Base-by-base conservation (phyloP, 2,113 vertebrate genomes). In the Nothoprocta pentlandii region DNA sequence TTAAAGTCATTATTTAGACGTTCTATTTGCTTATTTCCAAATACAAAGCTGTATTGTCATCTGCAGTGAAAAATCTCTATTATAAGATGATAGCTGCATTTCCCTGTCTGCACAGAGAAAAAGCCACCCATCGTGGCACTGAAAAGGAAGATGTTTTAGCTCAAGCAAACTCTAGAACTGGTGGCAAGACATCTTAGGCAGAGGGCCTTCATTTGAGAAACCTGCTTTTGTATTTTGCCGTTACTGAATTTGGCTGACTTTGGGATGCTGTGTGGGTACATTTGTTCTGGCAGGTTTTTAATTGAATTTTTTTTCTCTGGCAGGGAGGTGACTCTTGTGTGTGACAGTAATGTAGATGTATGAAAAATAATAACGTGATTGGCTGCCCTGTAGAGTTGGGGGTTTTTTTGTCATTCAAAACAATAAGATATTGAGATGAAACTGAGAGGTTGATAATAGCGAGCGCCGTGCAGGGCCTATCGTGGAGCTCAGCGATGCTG, bases 301-400 rank as follows among this genome's bases (percentile, higher is more conserved):
- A 95, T 76, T 36, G 54, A 94, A 74, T 76, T 80, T 84, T 80
- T 84, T 69, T 58, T 16, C 47, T 73, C 75, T 94, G 94, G 88
- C 94, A 94, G 32, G 76, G 70, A 93, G 79, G 86, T 61, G 83
- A 46, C 20, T 85, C 87, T 36, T 25, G 30, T 49, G 36, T 53
- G 49, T 42, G 36, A 95, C 92, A 93, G 58, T 93, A 95, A 89
- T 90, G 86, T 61, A 71, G 85, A 94, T 92, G 94, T 95, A 92
- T 95, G 92, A 79, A 95, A 92, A 91, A 86, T 88, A 92, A 96
- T 87, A 88, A 90, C 87, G 89, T 69, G 58, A 95, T 95, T 81
- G 95, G 90, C 77, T 89, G 94, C 93, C 85, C 89, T 67, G 56
- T 26, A 63, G 84, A 88, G 87, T 91, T 91, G 89, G 90, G 91